Conservation (phyloP, 2,888 invertebrate species). For the Sicus ferrugineus region DNA sequence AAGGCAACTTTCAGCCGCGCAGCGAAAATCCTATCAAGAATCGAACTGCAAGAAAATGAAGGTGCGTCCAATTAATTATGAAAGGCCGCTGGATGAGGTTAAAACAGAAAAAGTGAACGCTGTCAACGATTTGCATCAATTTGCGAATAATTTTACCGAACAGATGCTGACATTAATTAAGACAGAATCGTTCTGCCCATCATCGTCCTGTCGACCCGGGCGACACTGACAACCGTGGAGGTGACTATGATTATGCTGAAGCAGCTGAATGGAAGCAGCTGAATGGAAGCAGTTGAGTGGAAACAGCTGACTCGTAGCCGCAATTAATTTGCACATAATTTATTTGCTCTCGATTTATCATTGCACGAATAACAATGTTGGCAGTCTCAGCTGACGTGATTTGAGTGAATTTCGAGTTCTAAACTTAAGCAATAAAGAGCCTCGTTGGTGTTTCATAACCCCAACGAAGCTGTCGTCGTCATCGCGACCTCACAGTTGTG, state of each 20-base stretch:
- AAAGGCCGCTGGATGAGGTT: not conserved
- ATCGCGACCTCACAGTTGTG: no score
- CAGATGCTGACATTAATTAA: constrained; percentile 23
- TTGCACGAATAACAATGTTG: not conserved
- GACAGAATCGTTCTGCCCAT: not conserved
- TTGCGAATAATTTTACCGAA: not conserved
- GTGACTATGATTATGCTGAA: not conserved
- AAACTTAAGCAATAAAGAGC: no score
- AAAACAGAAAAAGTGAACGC: not conserved
- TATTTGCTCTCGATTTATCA: constrained; percentile 19
- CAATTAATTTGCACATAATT: constrained; percentile 22
- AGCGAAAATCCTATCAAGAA: no score
- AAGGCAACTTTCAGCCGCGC: no score
- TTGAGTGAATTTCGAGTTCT: not conserved
- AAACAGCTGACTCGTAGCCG: not conserved
- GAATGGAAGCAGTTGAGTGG: not conserved
- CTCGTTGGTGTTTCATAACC: no score
- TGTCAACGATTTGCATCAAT: not conserved
- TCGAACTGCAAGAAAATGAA: no score
- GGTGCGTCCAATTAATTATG: not conserved
- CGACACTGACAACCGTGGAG: not conserved
- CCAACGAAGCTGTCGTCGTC: no score
- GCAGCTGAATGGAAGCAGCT: not conserved
- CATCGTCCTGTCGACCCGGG: no score
- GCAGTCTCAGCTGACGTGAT: not conserved